These are phyloP conservation scores for Cistogaster globosa DNA, from an alignment of 2,888 invertebrate species.

Conservation along the genomic window DNA sequence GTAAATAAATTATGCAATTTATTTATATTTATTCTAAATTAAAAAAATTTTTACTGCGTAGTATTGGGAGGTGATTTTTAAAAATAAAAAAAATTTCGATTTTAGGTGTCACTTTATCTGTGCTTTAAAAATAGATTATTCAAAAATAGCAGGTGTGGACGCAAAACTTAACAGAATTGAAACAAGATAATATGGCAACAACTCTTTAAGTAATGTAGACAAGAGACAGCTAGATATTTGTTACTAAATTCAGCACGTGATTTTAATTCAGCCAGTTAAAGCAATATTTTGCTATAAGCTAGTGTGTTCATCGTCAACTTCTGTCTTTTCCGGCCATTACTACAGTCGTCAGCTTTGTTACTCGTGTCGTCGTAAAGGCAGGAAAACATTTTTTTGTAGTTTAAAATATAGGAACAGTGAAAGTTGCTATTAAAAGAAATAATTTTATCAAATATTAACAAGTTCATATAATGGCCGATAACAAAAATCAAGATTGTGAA, in stretches of 20 bases:
- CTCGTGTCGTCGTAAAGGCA: conserved; percentile 70
- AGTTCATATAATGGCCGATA: conserved; percentile 83
- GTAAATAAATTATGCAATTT: too few relatives aligned
- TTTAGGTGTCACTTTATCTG: too few relatives aligned
- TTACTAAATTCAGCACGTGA: conserved; percentile 71
- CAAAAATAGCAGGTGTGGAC: not conserved
- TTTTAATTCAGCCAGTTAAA: conserved; percentile 68
- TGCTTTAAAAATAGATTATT: too few relatives aligned
- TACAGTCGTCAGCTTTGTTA: conserved; percentile 79
- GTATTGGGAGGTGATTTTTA: too few relatives aligned
- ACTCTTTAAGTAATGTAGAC: not conserved
- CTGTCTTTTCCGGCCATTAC: conserved; percentile 82
- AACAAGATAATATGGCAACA: conserved; percentile 6
- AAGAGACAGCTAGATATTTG: conserved; percentile 49
- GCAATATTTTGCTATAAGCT: conserved; percentile 57
- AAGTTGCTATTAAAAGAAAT: conserved; percentile 48
- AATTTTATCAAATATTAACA: conserved; percentile 36
- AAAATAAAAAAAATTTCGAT: too few relatives aligned
- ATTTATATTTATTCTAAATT: too few relatives aligned
- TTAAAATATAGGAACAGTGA: conserved; percentile 67
- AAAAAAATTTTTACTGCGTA: too few relatives aligned
- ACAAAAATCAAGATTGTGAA: conserved; percentile 85
- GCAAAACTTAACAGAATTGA: too few relatives aligned
- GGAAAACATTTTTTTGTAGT: conserved; percentile 66
- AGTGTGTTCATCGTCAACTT: conserved; percentile 65